Percentiles rank a stretch among this genome's conserved stretches.
Evolutionary conservation across 1,140 invertebrate species (phyloP).

Genomic region (Heterodera carotae): DNA sequence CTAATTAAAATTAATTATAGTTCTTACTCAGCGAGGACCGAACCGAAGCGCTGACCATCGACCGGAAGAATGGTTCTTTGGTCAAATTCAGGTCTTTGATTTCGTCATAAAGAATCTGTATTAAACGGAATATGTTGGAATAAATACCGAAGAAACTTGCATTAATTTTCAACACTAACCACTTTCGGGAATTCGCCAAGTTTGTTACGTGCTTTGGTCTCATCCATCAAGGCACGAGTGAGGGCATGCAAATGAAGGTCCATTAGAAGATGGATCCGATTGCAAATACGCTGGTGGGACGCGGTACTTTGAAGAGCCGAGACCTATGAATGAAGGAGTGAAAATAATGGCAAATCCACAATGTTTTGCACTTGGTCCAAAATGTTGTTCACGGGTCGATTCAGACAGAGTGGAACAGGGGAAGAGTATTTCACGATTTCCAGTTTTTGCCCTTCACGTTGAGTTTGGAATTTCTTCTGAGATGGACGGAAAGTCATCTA

Average conservation of each 20-base stretch:
- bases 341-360: background rate
- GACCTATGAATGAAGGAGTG: constrained; percentile 37
- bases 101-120: constrained; percentile 42
- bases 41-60: constrained; percentile 56
- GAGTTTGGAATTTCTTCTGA: constrained; percentile 47
- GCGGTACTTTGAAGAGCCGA: constrained; percentile 49
- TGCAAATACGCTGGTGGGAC: constrained; percentile 49
- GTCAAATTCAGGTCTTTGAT: constrained; percentile 54
- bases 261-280: constrained; percentile 57
- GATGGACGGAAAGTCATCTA: constrained; percentile 48
- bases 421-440: constrained; percentile 66
- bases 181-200: constrained; percentile 57
- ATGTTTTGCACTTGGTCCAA: constrained; percentile 61
- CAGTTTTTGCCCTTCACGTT: constrained; percentile 36
- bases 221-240: constrained; percentile 47
- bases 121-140: background rate
- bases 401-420: constrained; percentile 66
- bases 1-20: background rate
- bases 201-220: constrained; percentile 52
- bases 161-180: constrained; percentile 7
- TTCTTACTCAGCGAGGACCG: constrained; percentile 49
- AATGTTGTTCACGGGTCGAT: constrained; percentile 66
- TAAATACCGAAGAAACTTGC: no score
- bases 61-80: constrained; percentile 65
- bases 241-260: constrained; percentile 55